Evolutionary conservation across 1,140 invertebrate genomes (phyloP).

Genomic region (Cryptotermes secundus): DNA sequence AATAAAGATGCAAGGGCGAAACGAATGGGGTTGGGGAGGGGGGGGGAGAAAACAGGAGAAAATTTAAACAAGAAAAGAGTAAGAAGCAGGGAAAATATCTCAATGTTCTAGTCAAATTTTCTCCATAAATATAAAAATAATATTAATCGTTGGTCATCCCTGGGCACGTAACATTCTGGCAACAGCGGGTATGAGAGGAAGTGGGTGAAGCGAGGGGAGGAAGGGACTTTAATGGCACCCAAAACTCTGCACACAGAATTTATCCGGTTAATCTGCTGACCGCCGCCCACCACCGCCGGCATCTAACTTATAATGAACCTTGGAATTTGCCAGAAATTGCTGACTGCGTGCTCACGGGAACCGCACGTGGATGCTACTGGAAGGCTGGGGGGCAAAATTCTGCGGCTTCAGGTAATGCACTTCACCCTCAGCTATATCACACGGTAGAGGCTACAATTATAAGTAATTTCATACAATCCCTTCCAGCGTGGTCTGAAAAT

Average conservation of each 20-base stretch:
- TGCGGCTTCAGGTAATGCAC: not conserved
- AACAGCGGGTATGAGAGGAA: not conserved
- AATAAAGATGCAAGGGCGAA: too few species aligned
- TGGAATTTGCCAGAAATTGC: slow-evolving; percentile 7
- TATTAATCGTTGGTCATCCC: not conserved
- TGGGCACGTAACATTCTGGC: not conserved
- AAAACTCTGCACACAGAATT: not conserved
- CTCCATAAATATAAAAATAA: not conserved
- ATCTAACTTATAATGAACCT: slow-evolving; percentile 17
- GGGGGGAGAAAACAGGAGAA: too few species aligned
- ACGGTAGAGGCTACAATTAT: too few species aligned
- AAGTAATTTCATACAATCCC: too few species aligned
- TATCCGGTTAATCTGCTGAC: slow-evolving; percentile 5
- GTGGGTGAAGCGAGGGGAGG: not conserved
- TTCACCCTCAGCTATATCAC: not conserved
- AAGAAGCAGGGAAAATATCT: too few species aligned
- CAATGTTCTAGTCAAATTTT: too few species aligned
- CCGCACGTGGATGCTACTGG: not conserved
- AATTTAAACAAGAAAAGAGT: too few species aligned
- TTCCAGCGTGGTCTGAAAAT: too few species aligned
- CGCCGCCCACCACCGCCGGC: not conserved
- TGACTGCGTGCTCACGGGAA: not conserved
- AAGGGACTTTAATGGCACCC: not conserved
- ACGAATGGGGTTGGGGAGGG: too few species aligned
- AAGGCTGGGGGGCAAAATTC: not conserved